Conservation (phyloP, 2,113 vertebrate genomes). For the Puntigrus tetrazona region DNA sequence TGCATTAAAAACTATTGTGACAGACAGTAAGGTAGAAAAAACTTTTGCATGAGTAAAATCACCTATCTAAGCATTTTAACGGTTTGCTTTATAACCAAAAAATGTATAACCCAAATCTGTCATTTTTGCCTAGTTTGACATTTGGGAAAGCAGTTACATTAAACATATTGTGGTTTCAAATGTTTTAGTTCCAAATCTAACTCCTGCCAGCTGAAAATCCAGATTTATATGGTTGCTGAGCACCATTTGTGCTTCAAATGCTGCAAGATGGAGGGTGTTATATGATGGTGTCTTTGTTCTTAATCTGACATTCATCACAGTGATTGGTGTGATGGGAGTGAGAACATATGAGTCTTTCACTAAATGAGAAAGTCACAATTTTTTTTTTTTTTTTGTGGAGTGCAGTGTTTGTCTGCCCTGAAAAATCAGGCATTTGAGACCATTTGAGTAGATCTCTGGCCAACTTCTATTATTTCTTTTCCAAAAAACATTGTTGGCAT, state of each 20-base stretch:
- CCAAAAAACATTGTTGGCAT: constrained; percentile 8
- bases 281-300: neutral
- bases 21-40: neutral
- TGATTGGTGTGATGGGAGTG: constrained; percentile 23
- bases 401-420: neutral
- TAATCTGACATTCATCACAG: constrained; percentile 22
- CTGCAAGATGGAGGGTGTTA: neutral
- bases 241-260: neutral
- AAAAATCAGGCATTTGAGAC: neutral
- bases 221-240: neutral
- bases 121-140: neutral
- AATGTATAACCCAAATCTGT: neutral
- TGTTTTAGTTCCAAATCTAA: neutral
- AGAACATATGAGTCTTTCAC: neutral
- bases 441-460: neutral
- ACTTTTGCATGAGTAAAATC: neutral
- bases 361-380: neutral
- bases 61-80: neutral
- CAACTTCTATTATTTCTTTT: neutral
- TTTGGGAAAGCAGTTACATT: constrained; percentile 2
- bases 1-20: neutral
- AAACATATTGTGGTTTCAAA: constrained; percentile 18
- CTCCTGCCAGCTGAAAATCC: neutral
- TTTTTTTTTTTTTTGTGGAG: too few relatives aligned
- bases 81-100: neutral